Evolutionary conservation across 2,797 vertebrate species (phyloP), one percentile per base, ranked within the genome.

Genomic region (Hemibagrus guttatus): DNA sequence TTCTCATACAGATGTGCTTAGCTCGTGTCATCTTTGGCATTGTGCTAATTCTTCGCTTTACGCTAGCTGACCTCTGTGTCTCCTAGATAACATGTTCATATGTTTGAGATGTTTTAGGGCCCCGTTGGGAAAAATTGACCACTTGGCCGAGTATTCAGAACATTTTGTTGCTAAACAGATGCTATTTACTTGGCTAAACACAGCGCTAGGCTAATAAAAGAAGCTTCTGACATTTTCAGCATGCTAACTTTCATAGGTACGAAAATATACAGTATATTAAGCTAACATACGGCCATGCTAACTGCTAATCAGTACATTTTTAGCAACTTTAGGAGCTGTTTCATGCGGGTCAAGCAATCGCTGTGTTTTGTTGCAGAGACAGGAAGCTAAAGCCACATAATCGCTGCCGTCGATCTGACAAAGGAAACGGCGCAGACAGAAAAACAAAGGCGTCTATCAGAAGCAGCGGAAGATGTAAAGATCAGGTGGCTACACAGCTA

Each of bases 351-450:
- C 68, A 76, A 69, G 42, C 59, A 52, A 49, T 78, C 35, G 4
- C 54, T 4, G 3, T 58, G 49, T 49, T 7, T 3, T 69, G 23
- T 81, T 61, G 82, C 68, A 49, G 59, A 88, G 87, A 89, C 79
- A 61, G 71, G 85, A 82, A 72, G 78, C 85, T 85, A 69, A 84
- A 87, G 42, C 82, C 86, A 83, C 88, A 90, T 58, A 54, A 39
- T 81, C 19, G 49, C 56, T 74, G 49, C 72, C 61, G 84, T 84
- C 87, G 46, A 89, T 91, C 87, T 87, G 85, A 63, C 28, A 17
- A 58, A 52, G 75, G 83, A 76, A 80, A 84, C 11, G 31, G 26
- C 14, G 13, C 46, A 46, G 72, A 83, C 81, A 54, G 63, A 81
- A 71, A 78, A 81, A 78, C 63, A 58, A 17, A 58, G 76, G 31